Conservation (phyloP, 2,888 invertebrate species). For the Herminia tarsipennalis region DNA sequence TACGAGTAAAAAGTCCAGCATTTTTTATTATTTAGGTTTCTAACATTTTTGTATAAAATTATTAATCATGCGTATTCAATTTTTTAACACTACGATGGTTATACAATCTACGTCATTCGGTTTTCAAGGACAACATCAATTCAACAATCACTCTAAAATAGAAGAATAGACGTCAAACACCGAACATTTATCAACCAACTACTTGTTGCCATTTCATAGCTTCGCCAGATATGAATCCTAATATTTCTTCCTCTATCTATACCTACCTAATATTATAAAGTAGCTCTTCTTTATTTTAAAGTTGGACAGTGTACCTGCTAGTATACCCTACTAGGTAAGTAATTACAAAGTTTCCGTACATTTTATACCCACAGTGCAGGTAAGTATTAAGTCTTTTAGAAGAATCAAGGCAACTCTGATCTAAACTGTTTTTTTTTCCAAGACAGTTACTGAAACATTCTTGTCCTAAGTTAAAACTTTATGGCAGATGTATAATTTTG, state of each 20-base stretch:
- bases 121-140: slow-evolving; percentile 33
- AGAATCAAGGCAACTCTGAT: slow-evolving; percentile 44
- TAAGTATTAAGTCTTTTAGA: slow-evolving; percentile 35
- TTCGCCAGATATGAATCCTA: slow-evolving; percentile 28
- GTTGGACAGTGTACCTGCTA: slow-evolving; percentile 34
- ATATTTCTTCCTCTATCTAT: slow-evolving; percentile 31
- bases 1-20: slow-evolving; percentile 79
- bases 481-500: slow-evolving; percentile 9
- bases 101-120: slow-evolving; percentile 39
- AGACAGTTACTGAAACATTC: slow-evolving; percentile 19
- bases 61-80: slow-evolving; percentile 47
- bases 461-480: slow-evolving; percentile 7
- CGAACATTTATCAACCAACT: slow-evolving; percentile 19
- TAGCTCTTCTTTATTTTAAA: slow-evolving; percentile 21
- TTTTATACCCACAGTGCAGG: slow-evolving; percentile 35
- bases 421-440: slow-evolving; percentile 22
- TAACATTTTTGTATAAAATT: slow-evolving; percentile 64
- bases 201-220: slow-evolving; percentile 13
- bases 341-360: slow-evolving; percentile 21
- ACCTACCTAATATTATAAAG: slow-evolving; percentile 26
- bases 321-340: slow-evolving; percentile 22
- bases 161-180: slow-evolving; percentile 23
- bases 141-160: slow-evolving; percentile 37
- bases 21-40: slow-evolving; percentile 53
- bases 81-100: slow-evolving; percentile 45